Evolutionary conservation across 2,888 invertebrate species (phyloP).

Genomic region (Esperia sulphurella): DNA sequence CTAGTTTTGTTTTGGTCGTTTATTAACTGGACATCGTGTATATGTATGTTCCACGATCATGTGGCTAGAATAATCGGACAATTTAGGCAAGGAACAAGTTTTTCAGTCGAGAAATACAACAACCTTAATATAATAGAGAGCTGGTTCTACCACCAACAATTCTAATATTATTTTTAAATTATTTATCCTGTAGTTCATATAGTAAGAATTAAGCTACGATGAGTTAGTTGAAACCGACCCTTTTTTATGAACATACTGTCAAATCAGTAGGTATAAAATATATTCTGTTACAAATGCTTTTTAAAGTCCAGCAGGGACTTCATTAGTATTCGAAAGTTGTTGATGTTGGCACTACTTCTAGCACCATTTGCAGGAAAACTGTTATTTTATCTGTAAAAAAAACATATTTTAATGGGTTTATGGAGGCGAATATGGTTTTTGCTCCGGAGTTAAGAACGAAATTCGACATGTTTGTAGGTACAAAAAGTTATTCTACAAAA

Average conservation of each 20-base stretch:
- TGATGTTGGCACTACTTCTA: conserved; percentile 94
- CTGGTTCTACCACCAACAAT: background rate
- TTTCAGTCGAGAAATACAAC: conserved; percentile 35
- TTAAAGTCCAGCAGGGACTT: conserved; percentile 68
- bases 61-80: conserved; percentile 25
- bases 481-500: too few species aligned
- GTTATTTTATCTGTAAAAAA: conserved; percentile 88
- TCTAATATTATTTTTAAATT: background rate
- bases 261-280: too few species aligned
- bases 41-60: too few species aligned
- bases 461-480: too few species aligned
- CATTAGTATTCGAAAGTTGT: conserved; percentile 82
- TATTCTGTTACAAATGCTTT: conserved; percentile 33
- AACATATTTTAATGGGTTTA: background rate
- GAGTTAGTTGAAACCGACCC: background rate
- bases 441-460: background rate
- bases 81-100: conserved; percentile 32
- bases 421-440: background rate
- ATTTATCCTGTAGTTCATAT: background rate
- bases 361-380: conserved; percentile 91
- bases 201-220: background rate
- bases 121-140: conserved; percentile 1
- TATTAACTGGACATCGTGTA: too few species aligned
- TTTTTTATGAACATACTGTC: background rate
- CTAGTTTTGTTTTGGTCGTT: too few species aligned